Evolutionary conservation across 2,888 invertebrate genomes (phyloP).

Genomic region (Cistogaster globosa): DNA sequence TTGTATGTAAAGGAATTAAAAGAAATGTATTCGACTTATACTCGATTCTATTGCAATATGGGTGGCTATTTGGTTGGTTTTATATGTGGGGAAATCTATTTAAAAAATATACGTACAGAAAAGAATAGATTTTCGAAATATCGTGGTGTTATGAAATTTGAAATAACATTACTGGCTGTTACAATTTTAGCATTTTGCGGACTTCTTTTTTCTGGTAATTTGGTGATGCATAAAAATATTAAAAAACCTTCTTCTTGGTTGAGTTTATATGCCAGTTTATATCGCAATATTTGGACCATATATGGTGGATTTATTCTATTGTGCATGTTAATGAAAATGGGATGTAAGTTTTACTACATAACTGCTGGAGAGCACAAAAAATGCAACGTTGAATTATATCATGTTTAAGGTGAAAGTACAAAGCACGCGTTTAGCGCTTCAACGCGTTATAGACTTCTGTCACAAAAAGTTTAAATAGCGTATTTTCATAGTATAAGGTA

Average conservation of each 20-base stretch:
- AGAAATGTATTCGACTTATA: constrained; percentile 77
- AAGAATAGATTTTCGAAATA: constrained; percentile 49
- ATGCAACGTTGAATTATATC: too few relatives aligned
- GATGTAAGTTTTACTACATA: constrained; percentile 76
- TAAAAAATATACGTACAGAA: constrained; percentile 17
- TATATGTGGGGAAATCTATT: constrained; percentile 57
- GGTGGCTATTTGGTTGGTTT: constrained; percentile 79
- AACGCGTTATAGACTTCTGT: too few relatives aligned
- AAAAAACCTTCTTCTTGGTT: constrained; percentile 79
- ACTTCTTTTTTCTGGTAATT: constrained; percentile 76
- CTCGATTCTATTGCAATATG: constrained; percentile 78
- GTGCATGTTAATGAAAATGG: constrained; percentile 77
- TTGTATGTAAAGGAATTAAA: constrained; percentile 78
- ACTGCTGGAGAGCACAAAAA: too few relatives aligned
- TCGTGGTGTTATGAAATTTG: constrained; percentile 71
- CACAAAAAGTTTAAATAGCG: too few relatives aligned
- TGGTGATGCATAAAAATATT: constrained; percentile 79
- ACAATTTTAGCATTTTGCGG: constrained; percentile 67
- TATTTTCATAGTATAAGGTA: too few relatives aligned
- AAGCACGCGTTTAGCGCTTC: too few relatives aligned
- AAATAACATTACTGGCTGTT: constrained; percentile 71
- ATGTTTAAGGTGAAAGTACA: too few relatives aligned
- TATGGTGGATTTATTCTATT: constrained; percentile 78
- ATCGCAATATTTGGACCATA: constrained; percentile 81
- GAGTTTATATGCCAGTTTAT: constrained; percentile 81